Base-by-base conservation (phyloP, 2,113 vertebrate genomes). In the Pangasianodon gigas region DNA sequence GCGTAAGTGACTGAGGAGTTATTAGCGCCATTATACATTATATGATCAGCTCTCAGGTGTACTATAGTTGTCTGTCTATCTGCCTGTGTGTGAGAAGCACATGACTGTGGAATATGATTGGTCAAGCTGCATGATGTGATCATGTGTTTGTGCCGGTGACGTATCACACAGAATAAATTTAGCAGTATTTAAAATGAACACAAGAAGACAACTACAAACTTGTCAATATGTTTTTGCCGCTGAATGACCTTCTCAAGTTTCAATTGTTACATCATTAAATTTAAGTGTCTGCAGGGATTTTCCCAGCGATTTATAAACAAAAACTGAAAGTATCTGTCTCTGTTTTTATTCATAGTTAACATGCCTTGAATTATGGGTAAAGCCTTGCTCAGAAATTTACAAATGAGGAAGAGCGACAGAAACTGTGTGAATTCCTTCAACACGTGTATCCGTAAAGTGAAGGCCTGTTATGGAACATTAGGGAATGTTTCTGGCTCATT, bases 341-440 rank as follows among this genome's bases (percentile, higher is more conserved):
- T 37, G 19, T 26, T 8, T 77, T 46, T 11, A 46, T 52, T 52
- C 79, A 8, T 26, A 80, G 2, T 11, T 10, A 26, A 48, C 4
- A 26, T 1, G 2, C 26, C 6, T 1, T 29, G 46, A 26, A 48
- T 79, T 79, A 11, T 80, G 26, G 77, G 46, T 80, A 51, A 51
- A 51, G 46, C 14, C 46, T 52, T n/a, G 77, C 14, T 51, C 48
- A 52, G 48, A 26, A 81, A 52, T 32, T 81, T 32, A n/a, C 14
- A n/a, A 81, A 81, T n/a, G 29, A 52, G 79, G 79, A 81, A 81
- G 29, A 81, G 26, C 2, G 46, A 51, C 19, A 10, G 41, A 26
- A 48, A 77, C 74, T 81, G 79, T 80, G 46, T 81, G 29, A 81
- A 81, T 81, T 81, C 79, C 79, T 52, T n/a, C 48, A 18, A 4